phyloP scores from a whole-genome alignment of 1,140 invertebrate species.

The Sycophila sp. region DNA sequence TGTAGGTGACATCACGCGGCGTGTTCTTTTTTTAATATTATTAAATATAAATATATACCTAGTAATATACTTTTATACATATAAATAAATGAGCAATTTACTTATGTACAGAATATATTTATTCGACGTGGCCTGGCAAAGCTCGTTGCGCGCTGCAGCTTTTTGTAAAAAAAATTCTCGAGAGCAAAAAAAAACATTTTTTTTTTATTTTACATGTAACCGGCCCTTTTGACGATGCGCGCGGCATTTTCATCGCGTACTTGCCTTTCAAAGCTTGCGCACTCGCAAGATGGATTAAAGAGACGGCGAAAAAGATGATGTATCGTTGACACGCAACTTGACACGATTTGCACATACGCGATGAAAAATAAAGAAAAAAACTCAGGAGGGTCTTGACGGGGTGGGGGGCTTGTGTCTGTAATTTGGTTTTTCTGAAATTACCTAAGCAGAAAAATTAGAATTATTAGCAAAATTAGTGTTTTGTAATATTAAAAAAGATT shows the following conservation, averaged over 20 bases:
- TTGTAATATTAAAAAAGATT: too few species aligned
- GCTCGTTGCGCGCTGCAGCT: too few species aligned
- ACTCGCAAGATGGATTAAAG: neutral
- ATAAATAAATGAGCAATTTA: slow-evolving; percentile 18
- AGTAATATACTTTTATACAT: neutral
- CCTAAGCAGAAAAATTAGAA: too few species aligned
- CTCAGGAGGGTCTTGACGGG: too few species aligned
- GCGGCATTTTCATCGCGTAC: too few species aligned
- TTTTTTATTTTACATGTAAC: neutral
- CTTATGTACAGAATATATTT: neutral
- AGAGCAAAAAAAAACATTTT: neutral
- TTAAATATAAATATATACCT: neutral
- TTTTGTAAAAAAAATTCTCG: slow-evolving; percentile 24
- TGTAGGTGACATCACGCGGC: neutral
- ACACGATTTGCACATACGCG: neutral
- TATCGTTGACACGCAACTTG: neutral
- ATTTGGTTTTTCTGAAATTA: too few species aligned
- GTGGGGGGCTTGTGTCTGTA: too few species aligned
- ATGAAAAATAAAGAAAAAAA: slow-evolving; percentile 7
- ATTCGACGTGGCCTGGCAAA: slow-evolving; percentile 44
- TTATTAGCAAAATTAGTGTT: too few species aligned
- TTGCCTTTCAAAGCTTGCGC: neutral
- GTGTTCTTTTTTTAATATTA: neutral
- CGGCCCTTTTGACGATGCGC: too few species aligned
- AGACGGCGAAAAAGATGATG: neutral